Base-by-base conservation (phyloP, 2,113 vertebrate species). In the Microtus pennsylvanicus region DNA sequence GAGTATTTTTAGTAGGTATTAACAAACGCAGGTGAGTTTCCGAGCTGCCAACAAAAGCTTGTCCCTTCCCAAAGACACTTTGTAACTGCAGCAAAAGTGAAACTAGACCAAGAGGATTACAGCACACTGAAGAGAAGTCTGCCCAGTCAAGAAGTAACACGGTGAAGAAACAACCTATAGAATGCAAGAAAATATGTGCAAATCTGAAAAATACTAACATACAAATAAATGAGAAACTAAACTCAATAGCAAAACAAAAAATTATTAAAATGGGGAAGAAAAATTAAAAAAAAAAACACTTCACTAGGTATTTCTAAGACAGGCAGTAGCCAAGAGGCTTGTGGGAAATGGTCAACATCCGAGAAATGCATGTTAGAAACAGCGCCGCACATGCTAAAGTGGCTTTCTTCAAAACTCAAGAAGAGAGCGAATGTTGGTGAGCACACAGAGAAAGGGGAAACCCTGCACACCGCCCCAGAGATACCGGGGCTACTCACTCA, bases 21-120 rank as follows among this genome's bases (percentile, higher is more conserved):
- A 80, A 86, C 7, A 22, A 92, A 91, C 26, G 83, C 74, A 91
- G 50, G 42, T 97, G n/a, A 93, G 72, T n/a, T 91, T 45, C 92
- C 33, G 14, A 93, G 69, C 58, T 75, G 92, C 69, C n/a, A 74
- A 87, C 17, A 61, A 82, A 94, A 82, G 69, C 82, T 61, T 87
- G 47, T 81, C 70, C 47, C 55, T 80, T 87, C 72, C 52, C 42
- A 81, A 50, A 42, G 30, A 95, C 55, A 87, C 26, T 42, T 9
- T 81, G 0, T 14, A 90, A 45, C 38, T 74, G 21, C 8, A 30
- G n/a, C 74, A n/a, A 80, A 67, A 80, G 12, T 21, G 78, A 96
- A 90, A 58, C 35, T n/a, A 76, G 75, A 76, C 33, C 61, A 70
- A 93, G 9, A 75, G 87, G 50, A 90, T n/a, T 80, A 69, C 14